These are phyloP conservation scores for Catostylus mosaicus DNA, from an alignment of 30 jellyfish, hydroid and myxozoan species.

Conservation along the genomic window DNA sequence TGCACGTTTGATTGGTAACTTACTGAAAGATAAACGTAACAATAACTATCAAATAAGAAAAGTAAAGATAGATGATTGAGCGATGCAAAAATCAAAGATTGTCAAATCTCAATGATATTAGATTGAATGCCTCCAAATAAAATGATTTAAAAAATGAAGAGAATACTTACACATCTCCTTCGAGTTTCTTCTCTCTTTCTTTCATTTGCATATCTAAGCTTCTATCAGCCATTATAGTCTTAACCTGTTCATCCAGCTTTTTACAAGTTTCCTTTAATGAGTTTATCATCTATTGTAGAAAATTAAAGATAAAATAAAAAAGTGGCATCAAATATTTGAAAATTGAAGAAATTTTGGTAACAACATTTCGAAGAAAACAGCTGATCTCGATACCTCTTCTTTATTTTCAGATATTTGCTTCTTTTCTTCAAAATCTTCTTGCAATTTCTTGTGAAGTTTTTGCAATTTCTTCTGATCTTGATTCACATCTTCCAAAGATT, in stretches of 20 bases:
- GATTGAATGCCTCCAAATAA: no score
- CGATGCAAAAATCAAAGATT: no score
- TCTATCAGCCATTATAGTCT: constrained; percentile 78
- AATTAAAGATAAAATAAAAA: background rate
- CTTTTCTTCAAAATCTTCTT: constrained; percentile 83
- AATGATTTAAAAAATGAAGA: no score
- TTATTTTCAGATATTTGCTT: constrained; percentile 54
- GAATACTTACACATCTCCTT: constrained; percentile 78
- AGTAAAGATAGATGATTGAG: no score
- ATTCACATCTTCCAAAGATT: constrained; percentile 65
- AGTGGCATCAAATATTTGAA: background rate
- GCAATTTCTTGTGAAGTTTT: constrained; percentile 69
- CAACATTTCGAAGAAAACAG: background rate
- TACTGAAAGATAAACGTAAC: no score
- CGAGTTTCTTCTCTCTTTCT: constrained; percentile 77
- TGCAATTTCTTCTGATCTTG: constrained; percentile 91
- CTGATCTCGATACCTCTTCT: constrained; percentile 63
- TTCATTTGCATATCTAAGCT: constrained; percentile 64
- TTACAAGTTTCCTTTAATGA: constrained; percentile 84
- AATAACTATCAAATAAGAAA: no score
- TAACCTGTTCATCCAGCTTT: constrained; percentile 83
- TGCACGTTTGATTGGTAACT: no score
- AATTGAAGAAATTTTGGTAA: background rate
- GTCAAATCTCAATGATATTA: no score
- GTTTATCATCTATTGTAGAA: constrained; percentile 57